Evolutionary conservation across 2,888 invertebrate genomes (phyloP).

Genomic region (Baccha elongata): DNA sequence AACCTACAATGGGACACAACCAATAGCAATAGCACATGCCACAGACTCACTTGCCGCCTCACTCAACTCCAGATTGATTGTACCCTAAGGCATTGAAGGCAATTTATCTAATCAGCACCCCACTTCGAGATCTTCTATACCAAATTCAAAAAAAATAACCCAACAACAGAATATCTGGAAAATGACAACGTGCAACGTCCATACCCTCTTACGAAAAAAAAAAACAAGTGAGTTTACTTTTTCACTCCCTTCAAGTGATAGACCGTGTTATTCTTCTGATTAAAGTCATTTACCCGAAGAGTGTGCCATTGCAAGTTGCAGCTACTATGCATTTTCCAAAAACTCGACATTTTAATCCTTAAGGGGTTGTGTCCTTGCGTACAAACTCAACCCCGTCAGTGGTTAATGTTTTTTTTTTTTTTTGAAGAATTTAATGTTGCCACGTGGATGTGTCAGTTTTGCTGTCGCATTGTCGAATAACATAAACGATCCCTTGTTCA

Average conservation of each 20-base stretch:
- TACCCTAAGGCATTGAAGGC: slow-evolving; percentile 69
- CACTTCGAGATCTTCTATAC: slow-evolving; percentile 43
- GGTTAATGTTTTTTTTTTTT: slow-evolving; percentile 34
- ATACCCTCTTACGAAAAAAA: slow-evolving; percentile 5
- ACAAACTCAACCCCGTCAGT: not conserved
- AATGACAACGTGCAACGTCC: not conserved
- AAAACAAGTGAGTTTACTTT: slow-evolving; percentile 47
- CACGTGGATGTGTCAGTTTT: slow-evolving; percentile 54
- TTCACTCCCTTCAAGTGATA: slow-evolving; percentile 56
- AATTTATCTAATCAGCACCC: slow-evolving; percentile 74
- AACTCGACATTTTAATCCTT: slow-evolving; percentile 58
- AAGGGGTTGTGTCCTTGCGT: slow-evolving; percentile 35
- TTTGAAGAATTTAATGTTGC: slow-evolving; percentile 64
- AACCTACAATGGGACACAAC: slow-evolving; percentile 24
- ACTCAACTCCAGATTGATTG: slow-evolving; percentile 67
- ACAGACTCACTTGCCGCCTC: slow-evolving; percentile 56
- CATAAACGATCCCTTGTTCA: slow-evolving; percentile 64
- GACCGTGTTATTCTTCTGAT: slow-evolving; percentile 41
- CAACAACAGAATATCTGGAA: slow-evolving; percentile 3
- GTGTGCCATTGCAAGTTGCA: slow-evolving; percentile 57
- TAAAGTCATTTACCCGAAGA: slow-evolving; percentile 66
- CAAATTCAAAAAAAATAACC: slow-evolving; percentile 25
- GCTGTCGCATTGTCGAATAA: slow-evolving; percentile 15
- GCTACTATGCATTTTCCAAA: slow-evolving; percentile 44
- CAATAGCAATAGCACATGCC: slow-evolving; percentile 43